Evolutionary conservation across 53 echinoderm and acorn worm species (phyloP).

Genomic region (Antedon mediterranea): DNA sequence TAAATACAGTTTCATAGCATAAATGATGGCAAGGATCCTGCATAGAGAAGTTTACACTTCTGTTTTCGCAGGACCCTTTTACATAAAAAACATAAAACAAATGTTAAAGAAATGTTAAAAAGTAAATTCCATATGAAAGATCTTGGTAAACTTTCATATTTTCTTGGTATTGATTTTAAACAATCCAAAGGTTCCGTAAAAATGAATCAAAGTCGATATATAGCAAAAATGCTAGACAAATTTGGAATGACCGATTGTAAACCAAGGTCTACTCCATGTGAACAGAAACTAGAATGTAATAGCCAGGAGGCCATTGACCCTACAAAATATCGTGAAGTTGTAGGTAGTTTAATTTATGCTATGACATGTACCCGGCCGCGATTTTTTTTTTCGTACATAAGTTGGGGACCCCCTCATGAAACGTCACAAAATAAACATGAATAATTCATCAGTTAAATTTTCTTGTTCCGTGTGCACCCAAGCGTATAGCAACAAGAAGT

Average conservation of each 20-base stretch:
- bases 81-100: too few relatives aligned
- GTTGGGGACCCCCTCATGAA: too few relatives aligned
- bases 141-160: not conserved
- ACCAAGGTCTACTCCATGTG: slow-evolving; percentile 5
- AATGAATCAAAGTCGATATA: slow-evolving; percentile 8
- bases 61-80: too few relatives aligned
- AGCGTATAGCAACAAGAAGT: too few relatives aligned
- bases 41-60: too few relatives aligned
- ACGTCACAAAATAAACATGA: too few relatives aligned
- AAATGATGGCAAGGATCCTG: too few relatives aligned
- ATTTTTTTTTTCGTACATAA: too few relatives aligned
- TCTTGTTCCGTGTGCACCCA: too few relatives aligned
- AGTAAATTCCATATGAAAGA: slow-evolving; percentile 5
- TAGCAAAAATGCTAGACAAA: not conserved
- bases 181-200: not conserved
- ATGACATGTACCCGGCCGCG: slow-evolving; percentile 4
- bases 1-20: too few relatives aligned
- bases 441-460: too few relatives aligned
- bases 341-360: slow-evolving; percentile 25
- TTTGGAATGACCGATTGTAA: slow-evolving; percentile 10
- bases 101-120: slow-evolving; percentile 13
- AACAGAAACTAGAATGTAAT: not conserved
- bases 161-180: slow-evolving; percentile 6
- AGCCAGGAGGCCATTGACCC: not conserved
- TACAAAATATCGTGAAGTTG: slow-evolving; percentile 5